A percentile compares a stretch with the other conserved stretches of the same genome.
Conservation (phyloP, 2,797 vertebrate genomes). For the Amniataba percoides region DNA sequence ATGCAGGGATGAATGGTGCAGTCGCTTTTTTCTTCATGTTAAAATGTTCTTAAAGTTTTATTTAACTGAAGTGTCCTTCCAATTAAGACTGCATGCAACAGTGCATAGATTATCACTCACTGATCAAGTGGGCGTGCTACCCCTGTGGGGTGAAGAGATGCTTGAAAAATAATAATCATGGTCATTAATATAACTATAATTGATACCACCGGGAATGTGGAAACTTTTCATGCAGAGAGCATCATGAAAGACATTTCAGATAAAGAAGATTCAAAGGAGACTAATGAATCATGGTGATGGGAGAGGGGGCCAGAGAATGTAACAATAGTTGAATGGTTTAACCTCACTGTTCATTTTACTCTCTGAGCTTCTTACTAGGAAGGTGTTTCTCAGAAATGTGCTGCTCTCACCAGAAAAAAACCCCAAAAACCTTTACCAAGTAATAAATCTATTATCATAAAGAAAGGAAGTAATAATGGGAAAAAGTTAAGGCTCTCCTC, state of each 20-base stretch:
- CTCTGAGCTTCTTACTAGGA: neutral
- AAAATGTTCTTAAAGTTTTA: neutral
- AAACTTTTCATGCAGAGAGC: slow-evolving; percentile 10
- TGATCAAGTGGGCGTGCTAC: slow-evolving; percentile 14
- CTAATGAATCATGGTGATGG: slow-evolving; percentile 1
- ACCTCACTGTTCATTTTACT: neutral
- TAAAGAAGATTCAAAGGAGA: neutral
- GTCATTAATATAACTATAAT: slow-evolving; percentile 4
- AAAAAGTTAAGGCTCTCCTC: neutral
- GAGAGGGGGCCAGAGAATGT: neutral
- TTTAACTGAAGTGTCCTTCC: neutral
- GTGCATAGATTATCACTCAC: slow-evolving; percentile 16
- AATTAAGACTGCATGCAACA: slow-evolving; percentile 5
- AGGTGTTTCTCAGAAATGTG: slow-evolving; percentile 3
- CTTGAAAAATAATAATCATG: slow-evolving; percentile 5
- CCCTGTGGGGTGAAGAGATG: slow-evolving; percentile 6
- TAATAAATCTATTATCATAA: neutral
- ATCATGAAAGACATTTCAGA: neutral
- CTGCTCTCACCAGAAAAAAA: no score
- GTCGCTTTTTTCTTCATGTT: neutral
- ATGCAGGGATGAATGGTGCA: neutral
- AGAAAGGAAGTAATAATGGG: neutral
- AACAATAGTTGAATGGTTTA: neutral
- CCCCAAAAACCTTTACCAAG: neutral
- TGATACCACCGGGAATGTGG: neutral